Percentiles rank a stretch among this genome's conserved stretches.
phyloP scores from a whole-genome alignment of 2,797 vertebrate species.

The Eleutherodactylus coqui region DNA sequence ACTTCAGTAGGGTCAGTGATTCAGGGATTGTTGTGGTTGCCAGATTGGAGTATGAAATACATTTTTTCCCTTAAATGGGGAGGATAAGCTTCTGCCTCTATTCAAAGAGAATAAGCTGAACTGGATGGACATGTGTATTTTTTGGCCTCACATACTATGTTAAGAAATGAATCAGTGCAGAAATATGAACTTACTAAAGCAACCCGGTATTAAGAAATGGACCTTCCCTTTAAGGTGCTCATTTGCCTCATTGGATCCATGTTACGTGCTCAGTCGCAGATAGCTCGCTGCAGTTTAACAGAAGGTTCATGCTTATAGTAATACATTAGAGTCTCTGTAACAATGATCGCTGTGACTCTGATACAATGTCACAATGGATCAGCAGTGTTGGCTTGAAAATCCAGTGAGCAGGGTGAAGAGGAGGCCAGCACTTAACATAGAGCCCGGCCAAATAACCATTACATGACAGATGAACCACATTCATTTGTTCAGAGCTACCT shows the following conservation, averaged over 20 bases:
- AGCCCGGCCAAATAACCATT: slow-evolving; percentile 28
- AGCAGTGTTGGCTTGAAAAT: slow-evolving; percentile 20
- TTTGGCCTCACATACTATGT: no score
- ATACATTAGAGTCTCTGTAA: slow-evolving; percentile 6
- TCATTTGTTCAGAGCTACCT: slow-evolving; percentile 28
- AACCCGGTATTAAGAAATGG: background rate
- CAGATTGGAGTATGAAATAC: no score
- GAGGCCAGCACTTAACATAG: slow-evolving; percentile 37
- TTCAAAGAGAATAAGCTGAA: no score
- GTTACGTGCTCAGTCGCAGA: background rate
- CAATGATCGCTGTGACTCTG: background rate
- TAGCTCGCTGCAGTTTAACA: background rate
- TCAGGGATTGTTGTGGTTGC: no score
- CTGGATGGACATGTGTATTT: no score
- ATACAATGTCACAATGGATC: slow-evolving; percentile 42
- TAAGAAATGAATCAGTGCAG: background rate
- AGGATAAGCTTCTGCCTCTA: no score
- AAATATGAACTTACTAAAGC: background rate
- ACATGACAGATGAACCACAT: slow-evolving; percentile 42
- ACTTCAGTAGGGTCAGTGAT: no score
- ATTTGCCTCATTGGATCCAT: background rate
- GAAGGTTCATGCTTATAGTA: background rate
- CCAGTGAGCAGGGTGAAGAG: slow-evolving; percentile 12
- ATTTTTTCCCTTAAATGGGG: no score
- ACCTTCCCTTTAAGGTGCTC: background rate